Conservation (phyloP, 2,797 vertebrate species). For the Rhadinocentrus ornatus region DNA sequence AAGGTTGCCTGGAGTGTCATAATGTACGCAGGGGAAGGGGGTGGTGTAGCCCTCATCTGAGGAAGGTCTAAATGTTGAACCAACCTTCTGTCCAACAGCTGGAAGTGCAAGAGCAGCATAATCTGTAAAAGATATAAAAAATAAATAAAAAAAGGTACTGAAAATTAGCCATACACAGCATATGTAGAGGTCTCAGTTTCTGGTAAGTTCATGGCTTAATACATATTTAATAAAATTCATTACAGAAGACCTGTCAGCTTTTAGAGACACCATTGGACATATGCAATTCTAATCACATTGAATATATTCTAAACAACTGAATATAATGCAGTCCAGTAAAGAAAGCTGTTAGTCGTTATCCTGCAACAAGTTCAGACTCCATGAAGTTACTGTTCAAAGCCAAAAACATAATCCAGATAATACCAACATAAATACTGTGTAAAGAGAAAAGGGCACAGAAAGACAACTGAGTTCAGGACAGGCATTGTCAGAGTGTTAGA, state of each 20-base stretch:
- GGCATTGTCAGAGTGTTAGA: too few species aligned
- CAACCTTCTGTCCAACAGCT: conserved; percentile 72
- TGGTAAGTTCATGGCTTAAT: background rate
- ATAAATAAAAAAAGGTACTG: conserved; percentile 27
- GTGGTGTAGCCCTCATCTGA: conserved; percentile 84
- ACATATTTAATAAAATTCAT: background rate
- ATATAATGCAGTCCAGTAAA: background rate
- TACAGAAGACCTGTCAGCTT: background rate
- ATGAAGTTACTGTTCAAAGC: background rate
- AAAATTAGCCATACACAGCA: background rate
- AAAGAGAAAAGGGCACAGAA: background rate
- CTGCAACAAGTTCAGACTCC: background rate
- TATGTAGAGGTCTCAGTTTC: background rate
- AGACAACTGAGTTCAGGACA: background rate
- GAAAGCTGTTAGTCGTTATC: too few species aligned
- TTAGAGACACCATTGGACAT: background rate
- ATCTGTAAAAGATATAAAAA: conserved; percentile 71
- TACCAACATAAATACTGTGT: too few species aligned
- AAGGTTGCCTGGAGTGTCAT: conserved; percentile 81
- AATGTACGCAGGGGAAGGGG: conserved; percentile 84
- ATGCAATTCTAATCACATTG: background rate
- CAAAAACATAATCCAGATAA: background rate
- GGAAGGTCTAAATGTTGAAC: conserved; percentile 85
- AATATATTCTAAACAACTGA: background rate
- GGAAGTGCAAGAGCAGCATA: conserved; percentile 84